Conservation (phyloP, 2,888 invertebrate species). For the Lacanobia wlatinum region DNA sequence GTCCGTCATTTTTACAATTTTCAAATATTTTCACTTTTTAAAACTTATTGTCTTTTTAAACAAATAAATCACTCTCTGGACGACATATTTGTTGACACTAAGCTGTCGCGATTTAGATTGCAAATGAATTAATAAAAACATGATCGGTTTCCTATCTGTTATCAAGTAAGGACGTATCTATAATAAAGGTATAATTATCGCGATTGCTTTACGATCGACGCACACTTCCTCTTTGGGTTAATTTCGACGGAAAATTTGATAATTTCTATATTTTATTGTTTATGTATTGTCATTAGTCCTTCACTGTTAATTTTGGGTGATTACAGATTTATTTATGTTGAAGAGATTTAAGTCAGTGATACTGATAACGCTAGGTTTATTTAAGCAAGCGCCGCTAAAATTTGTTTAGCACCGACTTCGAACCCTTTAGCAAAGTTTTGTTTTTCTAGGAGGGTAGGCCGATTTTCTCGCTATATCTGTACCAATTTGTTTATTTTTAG, state of each 20-base stretch:
- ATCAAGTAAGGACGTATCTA: conserved; percentile 76
- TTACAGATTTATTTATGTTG: conserved; percentile 30
- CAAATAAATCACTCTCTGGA: conserved; percentile 40
- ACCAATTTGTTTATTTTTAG: neutral
- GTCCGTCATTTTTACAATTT: conserved; percentile 74
- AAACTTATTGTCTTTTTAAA: conserved; percentile 4
- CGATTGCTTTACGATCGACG: conserved; percentile 42
- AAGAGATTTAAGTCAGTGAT: conserved; percentile 25
- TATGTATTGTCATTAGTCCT: conserved; percentile 19
- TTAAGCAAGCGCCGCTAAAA: neutral
- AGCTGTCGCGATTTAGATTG: conserved; percentile 80
- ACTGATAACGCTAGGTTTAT: conserved; percentile 17
- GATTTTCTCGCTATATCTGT: neutral
- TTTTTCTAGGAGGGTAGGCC: neutral
- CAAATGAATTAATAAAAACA: conserved; percentile 82
- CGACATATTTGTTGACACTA: conserved; percentile 67
- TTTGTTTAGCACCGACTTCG: neutral
- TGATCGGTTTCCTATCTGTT: conserved; percentile 76
- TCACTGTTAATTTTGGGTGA: conserved; percentile 27
- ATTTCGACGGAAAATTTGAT: conserved; percentile 28
- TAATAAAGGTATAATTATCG: conserved; percentile 78
- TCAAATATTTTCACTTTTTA: conserved; percentile 11
- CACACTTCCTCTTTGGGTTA: conserved; percentile 59
- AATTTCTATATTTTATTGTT: conserved; percentile 38
- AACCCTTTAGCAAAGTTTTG: too few relatives aligned